phyloP scores from a whole-genome alignment of 64 coral and sea anemone species.

The Anthopleura sola region DNA sequence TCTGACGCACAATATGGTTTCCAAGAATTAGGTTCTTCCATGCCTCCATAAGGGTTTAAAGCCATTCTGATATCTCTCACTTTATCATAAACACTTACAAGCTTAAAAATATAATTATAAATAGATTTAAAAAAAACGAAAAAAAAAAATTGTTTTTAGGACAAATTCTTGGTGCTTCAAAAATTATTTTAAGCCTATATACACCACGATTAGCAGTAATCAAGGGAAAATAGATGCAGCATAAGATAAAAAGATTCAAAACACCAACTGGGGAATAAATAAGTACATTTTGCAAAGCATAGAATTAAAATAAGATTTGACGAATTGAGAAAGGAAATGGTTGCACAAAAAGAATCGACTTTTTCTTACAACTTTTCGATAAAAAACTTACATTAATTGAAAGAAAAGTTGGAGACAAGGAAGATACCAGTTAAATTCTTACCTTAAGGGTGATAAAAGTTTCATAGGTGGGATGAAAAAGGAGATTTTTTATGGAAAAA shows the following conservation, averaged over 20 bases:
- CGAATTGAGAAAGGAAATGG: background rate
- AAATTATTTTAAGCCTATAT: too few relatives aligned
- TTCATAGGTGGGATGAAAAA: background rate
- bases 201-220: too few relatives aligned
- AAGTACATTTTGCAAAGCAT: too few relatives aligned
- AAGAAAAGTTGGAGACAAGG: background rate
- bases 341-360: background rate
- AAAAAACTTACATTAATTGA: background rate
- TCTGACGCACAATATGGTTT: background rate
- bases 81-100: background rate
- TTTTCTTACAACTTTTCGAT: background rate
- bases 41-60: background rate
- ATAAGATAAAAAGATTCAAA: too few relatives aligned
- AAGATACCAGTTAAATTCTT: background rate
- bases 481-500: background rate
- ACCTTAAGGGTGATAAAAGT: background rate
- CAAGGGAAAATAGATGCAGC: too few relatives aligned
- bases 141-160: background rate
- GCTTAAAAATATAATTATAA: background rate
- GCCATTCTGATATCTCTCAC: background rate
- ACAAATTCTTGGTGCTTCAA: too few relatives aligned
- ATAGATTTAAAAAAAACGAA: background rate
- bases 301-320: too few relatives aligned
- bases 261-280: too few relatives aligned
- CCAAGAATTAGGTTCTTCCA: background rate